Base-by-base conservation (phyloP, 2,113 vertebrate species). In the Phocoena sinus region DNA sequence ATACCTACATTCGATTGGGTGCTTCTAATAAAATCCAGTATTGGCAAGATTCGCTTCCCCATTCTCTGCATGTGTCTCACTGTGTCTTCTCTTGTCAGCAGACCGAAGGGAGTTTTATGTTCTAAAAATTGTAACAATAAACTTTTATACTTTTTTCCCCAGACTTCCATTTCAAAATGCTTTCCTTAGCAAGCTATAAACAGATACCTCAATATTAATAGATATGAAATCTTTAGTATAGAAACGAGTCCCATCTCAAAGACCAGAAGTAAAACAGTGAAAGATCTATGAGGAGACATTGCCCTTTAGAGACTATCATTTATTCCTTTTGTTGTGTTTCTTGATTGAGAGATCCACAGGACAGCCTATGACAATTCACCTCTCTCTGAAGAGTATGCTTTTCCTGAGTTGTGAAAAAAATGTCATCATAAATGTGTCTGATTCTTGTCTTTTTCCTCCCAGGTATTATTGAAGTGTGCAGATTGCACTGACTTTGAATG, bases 1-100 rank as follows among this genome's bases (percentile, higher is more conserved):
- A 77, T 95, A 98, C 98, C 94, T 97, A 98, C 98, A 21, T 97
- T 97, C 94, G 98, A 62, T 97, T 98, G 98, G 81, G 98, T 99
- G 96, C 98, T 98, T 95, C 98, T 96, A 60, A 98, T 98, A 63
- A 99, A 98, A 98, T 99, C 98, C 96, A 99, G 26, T 67, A 98
- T 92, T 53, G 98, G 98, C 93, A 99, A 53, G 38, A 99, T 98
- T 50, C 68, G 98, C 84, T 85, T 97, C 33, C 97, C 95, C 77
- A 97, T 96, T 13, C 91, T 98, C 53, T 98, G 98, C 97, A 98
- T 98, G 23, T 85, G 97, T 76, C n/a, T 97, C 94, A 94, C 63
- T 15, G 91, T 90, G 58, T 99, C 95, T 97, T 98, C 97, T 96
- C 94, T 62, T 3, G 94, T 98, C 68, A 97, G 87, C 80, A 95